Evolutionary conservation across 2,797 vertebrate species (phyloP), one percentile per base, ranked within the genome.

Genomic region (Loris lydekkerianus): DNA sequence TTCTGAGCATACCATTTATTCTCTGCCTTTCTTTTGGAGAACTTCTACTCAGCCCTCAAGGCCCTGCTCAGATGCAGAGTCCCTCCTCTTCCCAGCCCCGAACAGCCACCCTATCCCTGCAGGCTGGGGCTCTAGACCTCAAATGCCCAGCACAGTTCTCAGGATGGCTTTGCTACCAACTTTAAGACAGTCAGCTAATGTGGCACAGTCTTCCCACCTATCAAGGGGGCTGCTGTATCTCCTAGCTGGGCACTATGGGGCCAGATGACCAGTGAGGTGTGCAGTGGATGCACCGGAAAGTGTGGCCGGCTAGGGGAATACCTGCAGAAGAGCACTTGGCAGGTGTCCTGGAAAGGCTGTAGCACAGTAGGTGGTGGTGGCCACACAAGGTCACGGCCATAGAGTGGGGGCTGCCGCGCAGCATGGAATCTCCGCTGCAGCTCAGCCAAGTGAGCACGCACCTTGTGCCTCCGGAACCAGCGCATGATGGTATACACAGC

Each of bases 401-500:
- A 99, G 97, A 99, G 99, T 0, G 98, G 97, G 98, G 99, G 99
- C 93, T 96, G 98, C 73, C 99, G 98, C 18, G 99, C 99, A 0
- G 96, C 98, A 67, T 98, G 97, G 81, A 99, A 99, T 11, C 98
- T 97, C 2, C 73, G 97, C 96, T 99, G 98, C 96, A 99, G 98
- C 97, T 99, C 99, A 86, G 98, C 97, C 98, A 99, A 99, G 96
- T 99, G 98, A 0, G 98, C 98, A 31, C 98, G 99, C 89, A 99
- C 99, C 97, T 99, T 99, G 98, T 99, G 99, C 86, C 99, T 98
- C 97, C 99, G 99, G 98, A 99, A 99, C 95, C 97, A 98, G 70
- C 98, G 98, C 99, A 99, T 99, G 98, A 99, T 99, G 97, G 98
- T 49, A 93, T 99, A 99, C 95, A 99, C 89, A 2, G 99, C 99